Base-by-base conservation (phyloP, 2,888 invertebrate genomes). In the Lithophane ornitopus region DNA sequence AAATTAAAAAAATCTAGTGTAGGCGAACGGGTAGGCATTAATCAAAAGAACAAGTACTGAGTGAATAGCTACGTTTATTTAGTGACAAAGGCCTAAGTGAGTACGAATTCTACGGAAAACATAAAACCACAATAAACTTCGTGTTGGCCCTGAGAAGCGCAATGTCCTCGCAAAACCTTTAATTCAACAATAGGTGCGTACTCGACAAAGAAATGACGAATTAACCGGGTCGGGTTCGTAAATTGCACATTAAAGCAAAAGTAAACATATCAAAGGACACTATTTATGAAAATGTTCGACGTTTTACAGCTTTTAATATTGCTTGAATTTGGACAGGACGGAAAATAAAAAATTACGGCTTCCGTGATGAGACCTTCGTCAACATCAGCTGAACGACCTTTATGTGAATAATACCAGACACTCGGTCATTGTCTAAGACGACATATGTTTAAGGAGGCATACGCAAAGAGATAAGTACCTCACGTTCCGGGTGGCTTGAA, bases 101-200 rank as follows among this genome's bases (percentile, higher is more conserved):
- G 78, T 72, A 83, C 80, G 84, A 86, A 86, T 89, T 89, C 79
- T 82, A 87, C 88, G 89, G 89, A 89, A 91, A 90, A 88, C 86
- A 85, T 87, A 83, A 90, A 90, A 86, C 86, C 89, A 80, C 89
- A 92, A 90, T 88, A 82, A 89, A 89, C 90, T 88, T 91, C 89
- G 82, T 78, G 67, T 80, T 88, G 91, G 86, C 93, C 93, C 88
- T 93, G 93, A 82, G 78, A 87, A 82, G 91, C 89, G 85, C 90
- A 87, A 89, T 90, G 92, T 91, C 92, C 91, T 88, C 81, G 81
- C 78, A 81, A 83, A 85, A 83, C 81, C 86, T 90, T 91, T 90
- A 89, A 87, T 90, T 91, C 90, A 90, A 92, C 91, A 91, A 93
- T 92, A 93, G 91, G 87, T 87, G 90, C 85, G 89, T 89, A 90